Evolutionary conservation across 2,113 vertebrate genomes (phyloP).

Genomic region (Poeciliopsis retropinna): DNA sequence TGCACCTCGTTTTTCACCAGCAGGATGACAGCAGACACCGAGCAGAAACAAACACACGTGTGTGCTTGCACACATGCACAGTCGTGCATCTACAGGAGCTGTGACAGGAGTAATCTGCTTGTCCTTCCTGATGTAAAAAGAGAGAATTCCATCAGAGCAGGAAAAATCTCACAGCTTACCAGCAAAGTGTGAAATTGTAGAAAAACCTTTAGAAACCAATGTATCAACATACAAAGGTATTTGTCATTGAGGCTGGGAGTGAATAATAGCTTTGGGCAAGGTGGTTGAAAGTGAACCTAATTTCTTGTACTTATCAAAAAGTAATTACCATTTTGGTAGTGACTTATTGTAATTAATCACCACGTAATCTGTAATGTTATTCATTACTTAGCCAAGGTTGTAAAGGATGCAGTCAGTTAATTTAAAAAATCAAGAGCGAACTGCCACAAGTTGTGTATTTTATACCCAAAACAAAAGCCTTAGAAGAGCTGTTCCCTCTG

Average conservation of each 20-base stretch:
- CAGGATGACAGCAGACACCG: constrained; percentile 66
- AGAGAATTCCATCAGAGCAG: constrained; percentile 26
- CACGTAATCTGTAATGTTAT: constrained; percentile 6
- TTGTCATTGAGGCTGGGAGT: background rate
- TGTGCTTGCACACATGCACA: constrained; percentile 23
- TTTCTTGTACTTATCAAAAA: constrained; percentile 4
- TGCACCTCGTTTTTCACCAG: constrained; percentile 69
- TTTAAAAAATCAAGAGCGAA: background rate
- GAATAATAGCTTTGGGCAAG: background rate
- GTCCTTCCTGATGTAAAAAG: constrained; percentile 46
- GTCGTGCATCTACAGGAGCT: constrained; percentile 20
- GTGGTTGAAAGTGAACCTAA: background rate
- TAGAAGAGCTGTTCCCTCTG: too few relatives aligned
- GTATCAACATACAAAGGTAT: background rate
- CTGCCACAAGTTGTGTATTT: background rate
- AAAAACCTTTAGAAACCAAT: constrained; percentile 1
- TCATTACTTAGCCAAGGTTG: background rate
- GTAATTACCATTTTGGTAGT: background rate
- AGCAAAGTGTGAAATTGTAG: background rate
- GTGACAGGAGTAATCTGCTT: constrained; percentile 57
- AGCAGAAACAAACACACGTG: constrained; percentile 50
- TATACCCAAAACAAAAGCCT: background rate
- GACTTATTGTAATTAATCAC: constrained; percentile 9
- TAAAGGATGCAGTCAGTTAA: background rate
- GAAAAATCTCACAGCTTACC: constrained; percentile 21